These are phyloP conservation scores for Eurosta solidaginis DNA, from an alignment of 1,140 invertebrate species.

Conservation along the genomic window DNA sequence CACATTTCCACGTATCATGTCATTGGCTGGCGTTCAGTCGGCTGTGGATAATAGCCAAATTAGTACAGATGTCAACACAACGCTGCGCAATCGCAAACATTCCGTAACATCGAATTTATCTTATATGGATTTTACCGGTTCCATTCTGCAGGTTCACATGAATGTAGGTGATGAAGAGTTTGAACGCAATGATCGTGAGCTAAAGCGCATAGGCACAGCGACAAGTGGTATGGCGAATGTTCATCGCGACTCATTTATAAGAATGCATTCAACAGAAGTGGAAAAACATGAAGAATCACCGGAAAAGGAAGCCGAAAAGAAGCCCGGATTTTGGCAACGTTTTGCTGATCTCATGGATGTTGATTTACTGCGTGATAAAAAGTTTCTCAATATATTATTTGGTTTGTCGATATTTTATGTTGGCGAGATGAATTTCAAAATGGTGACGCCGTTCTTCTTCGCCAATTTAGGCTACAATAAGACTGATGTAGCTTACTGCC, in stretches of 20 bases:
- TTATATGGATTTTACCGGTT: constrained; percentile 73
- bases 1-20: constrained; percentile 59
- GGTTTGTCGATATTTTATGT: constrained; percentile 74
- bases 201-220: constrained; percentile 54
- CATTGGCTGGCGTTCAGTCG: constrained; percentile 50
- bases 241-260: constrained; percentile 56
- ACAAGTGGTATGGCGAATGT: constrained; percentile 45
- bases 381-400: constrained; percentile 72
- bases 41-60: constrained; percentile 43
- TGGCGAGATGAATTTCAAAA: constrained; percentile 75
- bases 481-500: constrained; percentile 70
- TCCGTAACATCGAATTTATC: constrained; percentile 73
- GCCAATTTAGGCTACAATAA: constrained; percentile 68
- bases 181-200: constrained; percentile 54
- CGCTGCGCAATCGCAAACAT: constrained; percentile 64
- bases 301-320: constrained; percentile 48
- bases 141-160: constrained; percentile 69
- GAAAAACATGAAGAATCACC: constrained; percentile 46
- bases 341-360: constrained; percentile 68
- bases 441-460: constrained; percentile 76
- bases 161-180: constrained; percentile 61
- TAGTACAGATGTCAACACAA: constrained; percentile 45
- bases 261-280: constrained; percentile 55
- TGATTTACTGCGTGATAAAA: constrained; percentile 68
- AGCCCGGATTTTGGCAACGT: constrained; percentile 62